Evolutionary conservation across 2,797 vertebrate species (phyloP).

Genomic region (Rhyacichthys aspro): DNA sequence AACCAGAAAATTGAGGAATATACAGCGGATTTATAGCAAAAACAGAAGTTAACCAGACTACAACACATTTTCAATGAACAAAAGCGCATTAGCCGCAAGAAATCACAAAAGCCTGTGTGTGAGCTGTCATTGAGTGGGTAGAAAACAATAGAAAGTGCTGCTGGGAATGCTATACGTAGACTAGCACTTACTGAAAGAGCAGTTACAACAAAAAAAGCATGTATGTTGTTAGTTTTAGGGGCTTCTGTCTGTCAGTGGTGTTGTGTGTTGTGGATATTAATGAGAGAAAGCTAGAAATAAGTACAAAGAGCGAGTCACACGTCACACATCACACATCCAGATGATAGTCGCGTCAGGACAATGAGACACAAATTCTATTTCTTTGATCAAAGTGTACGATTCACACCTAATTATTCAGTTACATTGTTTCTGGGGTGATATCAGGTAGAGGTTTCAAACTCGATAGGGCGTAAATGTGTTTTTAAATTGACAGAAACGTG

Average conservation of each 20-base stretch:
- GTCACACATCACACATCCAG: slow-evolving; percentile 20
- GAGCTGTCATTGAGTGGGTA: no score
- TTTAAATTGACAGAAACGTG: slow-evolving; percentile 1
- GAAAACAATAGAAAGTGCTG: no score
- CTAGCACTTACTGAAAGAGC: no score
- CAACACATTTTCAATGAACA: not conserved
- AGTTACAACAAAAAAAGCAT: no score
- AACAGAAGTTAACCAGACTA: no score
- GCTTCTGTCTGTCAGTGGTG: not conserved
- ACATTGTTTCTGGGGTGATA: slow-evolving; percentile 21
- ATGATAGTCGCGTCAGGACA: slow-evolving; percentile 4
- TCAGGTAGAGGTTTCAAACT: not conserved
- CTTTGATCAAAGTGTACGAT: slow-evolving; percentile 42
- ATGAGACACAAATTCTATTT: slow-evolving; percentile 37
- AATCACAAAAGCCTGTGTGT: no score
- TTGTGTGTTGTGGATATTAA: slow-evolving; percentile 5
- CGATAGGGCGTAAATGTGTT: not conserved
- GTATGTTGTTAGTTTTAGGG: no score
- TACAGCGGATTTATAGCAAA: no score
- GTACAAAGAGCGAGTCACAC: slow-evolving; percentile 12
- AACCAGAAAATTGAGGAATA: no score
- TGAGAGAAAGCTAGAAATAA: slow-evolving; percentile 11
- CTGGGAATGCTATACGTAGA: no score
- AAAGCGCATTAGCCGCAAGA: no score
- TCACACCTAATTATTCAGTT: slow-evolving; percentile 23